These are phyloP conservation scores for Cephus rjabovi DNA, from an alignment of 2,888 invertebrate species.

Conservation along the genomic window DNA sequence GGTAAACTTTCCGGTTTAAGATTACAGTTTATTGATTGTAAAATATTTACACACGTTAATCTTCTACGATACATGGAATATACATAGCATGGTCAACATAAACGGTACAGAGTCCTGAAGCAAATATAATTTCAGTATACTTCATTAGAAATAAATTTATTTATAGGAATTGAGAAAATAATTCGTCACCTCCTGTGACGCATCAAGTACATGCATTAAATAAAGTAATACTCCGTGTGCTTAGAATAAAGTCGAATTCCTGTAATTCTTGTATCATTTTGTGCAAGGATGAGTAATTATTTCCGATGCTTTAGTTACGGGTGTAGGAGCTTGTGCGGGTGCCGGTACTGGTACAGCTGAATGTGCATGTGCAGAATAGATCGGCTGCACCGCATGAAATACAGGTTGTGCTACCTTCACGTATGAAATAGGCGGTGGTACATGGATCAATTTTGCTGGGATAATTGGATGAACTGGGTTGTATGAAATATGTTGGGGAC, in stretches of 20 bases:
- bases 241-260: not conserved
- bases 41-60: not conserved
- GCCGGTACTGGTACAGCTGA: not conserved
- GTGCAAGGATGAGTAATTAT: not conserved
- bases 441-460: constrained; percentile 30
- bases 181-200: not conserved
- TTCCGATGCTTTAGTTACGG: not conserved
- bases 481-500: constrained; percentile 18
- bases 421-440: constrained; percentile 31
- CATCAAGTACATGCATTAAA: not conserved
- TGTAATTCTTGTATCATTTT: not conserved
- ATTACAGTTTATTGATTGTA: not conserved
- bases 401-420: constrained; percentile 37
- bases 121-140: not conserved
- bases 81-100: not conserved
- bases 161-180: not conserved
- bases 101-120: not conserved
- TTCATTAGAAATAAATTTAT: not conserved
- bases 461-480: constrained; percentile 23
- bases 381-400: constrained; percentile 15
- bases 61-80: not conserved
- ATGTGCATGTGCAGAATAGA: constrained; percentile 1
- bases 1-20: not conserved
- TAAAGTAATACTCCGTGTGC: not conserved
- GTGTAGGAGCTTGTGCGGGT: not conserved